Base-by-base conservation (phyloP, 2,113 vertebrate genomes). In the Hippocampus comes region DNA sequence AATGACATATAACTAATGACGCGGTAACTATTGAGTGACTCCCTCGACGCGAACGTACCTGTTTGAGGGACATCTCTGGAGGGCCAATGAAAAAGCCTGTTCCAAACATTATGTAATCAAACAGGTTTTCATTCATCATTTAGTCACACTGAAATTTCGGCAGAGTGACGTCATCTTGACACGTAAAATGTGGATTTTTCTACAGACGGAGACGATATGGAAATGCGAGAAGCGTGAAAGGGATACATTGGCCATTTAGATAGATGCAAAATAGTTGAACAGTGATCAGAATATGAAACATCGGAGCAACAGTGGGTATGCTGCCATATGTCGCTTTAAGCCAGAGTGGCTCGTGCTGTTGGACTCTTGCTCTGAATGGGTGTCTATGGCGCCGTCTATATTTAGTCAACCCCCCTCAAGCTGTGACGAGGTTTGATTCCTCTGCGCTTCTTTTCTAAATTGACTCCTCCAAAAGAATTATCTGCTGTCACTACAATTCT, bases 401-500 rank as follows among this genome's bases (percentile, higher is more conserved):
- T 89, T 82, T 84, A 83, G 82, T 67, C 60, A 7, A 38, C 23
- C 21, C 53, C 68, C 72, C 38, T 49, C 17, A 67, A 73, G 71
- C 73, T 79, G 78, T 76, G 81, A 84, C 46, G 53, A 72, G 78
- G 72, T 81, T 72, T 78, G 71, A 84, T 78, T 85, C 77, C 61
- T 75, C 74, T 78, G 51, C 71, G 72, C 73, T 76, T 83, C 57
- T 53, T 5, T 78, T 83, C 78, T 68, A 85, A 86, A 78, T 80
- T 74, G 78, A 77, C 83, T 78, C 77, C 59, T 82, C 73, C 78
- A 76, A 79, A 78, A 82, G 69, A 86, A 86, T 88, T 82, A 89
- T 87, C 83, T 86, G 86, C 86, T 84, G 88, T 87, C 88, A 87
- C 72, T 79, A 72, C 67, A 67, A 89, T 87, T 88, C 76, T 88